Base-by-base conservation (phyloP, 1,140 invertebrate species). In the Nephotettix cincticeps region DNA sequence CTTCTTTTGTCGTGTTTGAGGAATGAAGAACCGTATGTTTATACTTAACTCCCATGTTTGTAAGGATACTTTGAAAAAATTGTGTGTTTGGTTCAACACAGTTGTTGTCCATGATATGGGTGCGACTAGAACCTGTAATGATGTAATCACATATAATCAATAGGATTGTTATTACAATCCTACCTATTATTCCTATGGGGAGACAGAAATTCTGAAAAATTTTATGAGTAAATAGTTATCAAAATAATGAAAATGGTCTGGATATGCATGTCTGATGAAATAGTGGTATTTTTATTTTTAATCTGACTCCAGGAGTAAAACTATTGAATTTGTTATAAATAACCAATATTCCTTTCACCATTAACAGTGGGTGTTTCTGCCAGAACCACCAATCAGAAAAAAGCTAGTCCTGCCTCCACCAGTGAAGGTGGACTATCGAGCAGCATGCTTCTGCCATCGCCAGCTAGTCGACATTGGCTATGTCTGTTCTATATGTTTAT, bases 401-500 rank as follows among this genome's bases (percentile, higher is more conserved):
- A 92, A 94, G 79, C 80, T 99, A 73, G 93, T 95, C 0, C 78
- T 98, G 51, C 97, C 97, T 0, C 93, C 95, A 0, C 88, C 93
- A 6, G 91, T 91, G 0, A 93, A 95, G 75, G 95, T 99, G 13
- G 96, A 98, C 82, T 98, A 98, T 80, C 84, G 96, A 75, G 96
- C 97, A 23, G 96, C 96, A 0, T 99, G 97, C 81, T 99, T 99
- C 84, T 99, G 97, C 80, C 97, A 99, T 82, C 84, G 96, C n/a
- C 94, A 96, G 77, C 86, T 99, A 30, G 92, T 99, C 58, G 96
- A 98, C 77, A 93, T 98, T 77, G 97, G 96, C 67, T 98, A 94
- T 81, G 97, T 99, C 17, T 99, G 97, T 82, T 99, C 97, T 2
- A 93, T 99, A 70, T 99, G 98, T 83, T 84, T 99, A 27, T 97